phyloP scores from a whole-genome alignment of 2,888 invertebrate species.

The Caenorhabditis sp. region DNA sequence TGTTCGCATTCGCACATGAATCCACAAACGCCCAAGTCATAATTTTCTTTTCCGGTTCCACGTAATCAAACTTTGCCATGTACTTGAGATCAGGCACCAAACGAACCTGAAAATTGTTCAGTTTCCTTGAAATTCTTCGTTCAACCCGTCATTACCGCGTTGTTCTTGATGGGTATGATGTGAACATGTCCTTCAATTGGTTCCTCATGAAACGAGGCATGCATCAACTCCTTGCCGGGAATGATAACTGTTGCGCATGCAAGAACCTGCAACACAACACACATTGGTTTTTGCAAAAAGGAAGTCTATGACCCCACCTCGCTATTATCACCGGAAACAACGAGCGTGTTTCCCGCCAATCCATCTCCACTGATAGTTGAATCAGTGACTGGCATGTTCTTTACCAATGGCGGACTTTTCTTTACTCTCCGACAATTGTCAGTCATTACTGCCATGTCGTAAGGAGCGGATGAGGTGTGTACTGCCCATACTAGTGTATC shows the following conservation, averaged over 20 bases:
- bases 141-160: conserved; percentile 43
- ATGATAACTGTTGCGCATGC: conserved; percentile 75
- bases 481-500: conserved; percentile 66
- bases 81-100: conserved; percentile 75
- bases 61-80: conserved; percentile 60
- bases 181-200: conserved; percentile 75
- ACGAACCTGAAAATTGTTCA: conserved; percentile 64
- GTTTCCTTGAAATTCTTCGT: not conserved
- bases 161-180: conserved; percentile 68
- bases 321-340: conserved; percentile 66
- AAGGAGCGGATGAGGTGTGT: conserved; percentile 72
- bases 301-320: conserved; percentile 44
- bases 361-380: conserved; percentile 66
- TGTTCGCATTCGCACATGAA: conserved; percentile 51
- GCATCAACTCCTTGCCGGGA: conserved; percentile 67
- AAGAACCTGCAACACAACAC: conserved; percentile 62
- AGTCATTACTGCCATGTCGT: conserved; percentile 75
- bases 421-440: conserved; percentile 73
- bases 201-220: conserved; percentile 72
- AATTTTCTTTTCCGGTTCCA: conserved; percentile 66
- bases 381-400: conserved; percentile 66
- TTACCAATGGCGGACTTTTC: conserved; percentile 72
- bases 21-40: conserved; percentile 75
- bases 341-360: conserved; percentile 72
- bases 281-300: conserved; percentile 9